Base-by-base conservation (phyloP, 2,888 invertebrate species). In the Cheiracanthium punctorium region DNA sequence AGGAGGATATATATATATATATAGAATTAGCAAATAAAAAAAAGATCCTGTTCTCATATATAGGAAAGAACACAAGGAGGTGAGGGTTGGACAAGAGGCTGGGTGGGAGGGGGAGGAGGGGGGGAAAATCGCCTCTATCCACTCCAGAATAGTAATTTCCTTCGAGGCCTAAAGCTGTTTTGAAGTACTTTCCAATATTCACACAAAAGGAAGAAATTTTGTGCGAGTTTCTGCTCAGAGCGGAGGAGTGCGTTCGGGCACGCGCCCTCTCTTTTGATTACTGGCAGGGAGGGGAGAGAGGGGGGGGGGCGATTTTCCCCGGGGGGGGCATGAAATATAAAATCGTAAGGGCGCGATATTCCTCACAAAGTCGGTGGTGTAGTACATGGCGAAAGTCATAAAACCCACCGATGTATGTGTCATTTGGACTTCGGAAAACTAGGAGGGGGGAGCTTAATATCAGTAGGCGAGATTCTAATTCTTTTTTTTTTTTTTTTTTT, bases 101-200 rank as follows among this genome's bases (percentile, higher is more conserved):
- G n/a, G 29, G 37, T 52, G n/a, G 29, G 12, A 48, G 69, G 7
- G 52, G 43, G 10, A 65, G 12, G 32, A 64, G 10, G 10, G 41
- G 12, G 32, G 41, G 10, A 58, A 76, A 82, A 73, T 67, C 67
- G 72, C 84, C 67, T 70, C 73, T 65, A 72, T 28, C 82, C 82
- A 77, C 84, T 85, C 74, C 84, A 79, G 84, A 85, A 79, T 79
- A 79, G 84, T 85, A 85, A 85, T 85, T 85, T 85, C 84, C 84
- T 85, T 37, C 33, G 72, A 72, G 79, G 32, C 33, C 84, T 74
- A 85, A 85, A 85, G 84, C 84, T 85, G 84, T 85, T 85, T 85
- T 79, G 84, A 85, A 85, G 84, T 85, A 85, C 79, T 85, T 85
- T 85, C 84, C 84, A 85, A 85, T 85, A 85, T 85, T 85, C 84